Evolutionary conservation across 2,888 invertebrate species (phyloP), one percentile per base, ranked within the genome.

Genomic region (Drosophila pullipes): DNA sequence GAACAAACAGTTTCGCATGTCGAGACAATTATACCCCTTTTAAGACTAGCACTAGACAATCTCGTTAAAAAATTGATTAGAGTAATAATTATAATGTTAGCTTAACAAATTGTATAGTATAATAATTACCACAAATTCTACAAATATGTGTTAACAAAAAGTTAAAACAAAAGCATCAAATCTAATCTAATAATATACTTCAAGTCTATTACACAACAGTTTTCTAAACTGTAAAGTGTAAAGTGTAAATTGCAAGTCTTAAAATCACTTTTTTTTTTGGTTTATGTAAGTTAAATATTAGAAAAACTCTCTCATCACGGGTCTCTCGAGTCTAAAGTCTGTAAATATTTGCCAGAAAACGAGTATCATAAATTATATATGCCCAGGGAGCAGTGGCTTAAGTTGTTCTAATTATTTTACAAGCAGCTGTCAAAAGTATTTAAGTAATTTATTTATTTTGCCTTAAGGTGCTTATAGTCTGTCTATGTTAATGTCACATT

Each of bases 331-430:
- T 65, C 68, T 69, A 66, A 78, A 76, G 68, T 73, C 80, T 41
- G 78, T 59, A 80, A 78, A 78, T 73, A 78, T 73, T 79, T 80
- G 66, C 35, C 16, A 11, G 35, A 54, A 64, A 53, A 37, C 37
- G 22, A 30, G n/a, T 44, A 69, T 69, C 78, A 73, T 78, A 78
- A 78, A 78, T 78, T 73, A 73, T 76, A 76, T 80, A 78, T 78
- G 78, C 80, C 76, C 30, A 4, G 13, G 2, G 0, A 9, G 60
- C 49, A 72, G 80, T 54, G 54, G 4, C 54, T 10, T 22, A n/a
- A 30, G 18, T 30, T 30, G n/a, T 0, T 18, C 1, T 28, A 18
- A 18, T 50, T 18, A 30, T 50, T 50, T 10, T 30, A 18, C 28
- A 30, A 28, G 18, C 10, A 10, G 0, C 18, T 41, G 10, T 9